phyloP scores from a whole-genome alignment of 1,140 invertebrate species.

The Daktulosphaira vitifoliae region DNA sequence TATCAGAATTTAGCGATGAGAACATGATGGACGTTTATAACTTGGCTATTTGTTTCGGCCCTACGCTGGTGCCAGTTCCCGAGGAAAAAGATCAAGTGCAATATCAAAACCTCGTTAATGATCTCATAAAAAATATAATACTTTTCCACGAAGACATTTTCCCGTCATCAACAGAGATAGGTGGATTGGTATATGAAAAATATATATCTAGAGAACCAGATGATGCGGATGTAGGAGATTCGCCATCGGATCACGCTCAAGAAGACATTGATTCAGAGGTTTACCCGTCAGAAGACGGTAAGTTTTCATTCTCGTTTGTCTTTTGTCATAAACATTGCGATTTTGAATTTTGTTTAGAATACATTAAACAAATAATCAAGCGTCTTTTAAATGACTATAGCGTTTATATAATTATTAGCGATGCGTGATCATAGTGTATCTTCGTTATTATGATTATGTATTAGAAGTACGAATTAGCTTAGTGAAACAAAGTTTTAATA shows the following conservation, averaged over 20 bases:
- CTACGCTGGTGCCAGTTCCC: constrained; percentile 89
- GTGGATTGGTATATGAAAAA: constrained; percentile 67
- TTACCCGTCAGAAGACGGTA: constrained; percentile 70
- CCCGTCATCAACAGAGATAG: constrained; percentile 57
- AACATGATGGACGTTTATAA: constrained; percentile 99
- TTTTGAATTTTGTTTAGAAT: no score
- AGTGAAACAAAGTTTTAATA: no score
- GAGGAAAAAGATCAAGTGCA: constrained; percentile 91
- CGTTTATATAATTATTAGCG: no score
- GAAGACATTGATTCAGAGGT: constrained; percentile 66
- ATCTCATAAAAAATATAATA: constrained; percentile 89
- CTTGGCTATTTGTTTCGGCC: constrained; percentile 95
- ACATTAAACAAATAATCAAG: no score
- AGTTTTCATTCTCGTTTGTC: constrained; percentile 38
- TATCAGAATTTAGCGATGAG: constrained; percentile 87
- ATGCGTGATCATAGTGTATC: no score
- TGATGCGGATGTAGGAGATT: constrained; percentile 67
- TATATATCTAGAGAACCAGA: constrained; percentile 66
- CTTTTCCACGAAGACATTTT: constrained; percentile 83
- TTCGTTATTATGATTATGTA: no score
- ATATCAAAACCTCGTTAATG: constrained; percentile 88
- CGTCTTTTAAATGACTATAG: no score
- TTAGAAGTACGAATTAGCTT: no score
- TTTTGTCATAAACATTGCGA: no score
- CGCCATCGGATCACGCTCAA: constrained; percentile 59